Percentiles rank a stretch among this genome's conserved stretches.
Conservation (phyloP, 1,140 invertebrate species). For the Octopus sinensis region DNA sequence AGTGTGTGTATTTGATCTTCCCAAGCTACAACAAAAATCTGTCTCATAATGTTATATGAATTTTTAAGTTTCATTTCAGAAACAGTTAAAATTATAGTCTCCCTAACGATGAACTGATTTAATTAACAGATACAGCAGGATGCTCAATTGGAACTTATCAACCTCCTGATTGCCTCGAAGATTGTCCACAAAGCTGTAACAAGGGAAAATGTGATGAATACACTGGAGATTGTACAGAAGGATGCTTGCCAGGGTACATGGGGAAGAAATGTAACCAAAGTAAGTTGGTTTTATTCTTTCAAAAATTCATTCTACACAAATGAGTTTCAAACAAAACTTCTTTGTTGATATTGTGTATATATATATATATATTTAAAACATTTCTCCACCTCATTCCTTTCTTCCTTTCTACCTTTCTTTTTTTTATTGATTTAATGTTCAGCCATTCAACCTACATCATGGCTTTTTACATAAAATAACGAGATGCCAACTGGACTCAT, state of each 20-base stretch:
- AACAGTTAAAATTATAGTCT: no score
- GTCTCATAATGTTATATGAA: neutral
- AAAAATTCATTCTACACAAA: no score
- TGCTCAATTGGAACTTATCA: neutral
- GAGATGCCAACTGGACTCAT: no score
- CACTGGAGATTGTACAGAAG: constrained; percentile 1
- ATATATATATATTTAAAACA: no score
- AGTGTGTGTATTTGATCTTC: neutral
- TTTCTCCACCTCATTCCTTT: no score
- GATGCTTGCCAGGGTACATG: neutral
- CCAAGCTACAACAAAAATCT: neutral
- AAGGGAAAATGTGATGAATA: neutral
- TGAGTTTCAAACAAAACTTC: no score
- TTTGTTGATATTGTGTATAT: no score
- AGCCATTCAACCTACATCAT: no score
- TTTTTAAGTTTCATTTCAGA: neutral
- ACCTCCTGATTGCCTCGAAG: constrained; percentile 4
- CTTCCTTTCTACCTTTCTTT: no score
- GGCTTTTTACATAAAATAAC: no score
- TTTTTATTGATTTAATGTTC: no score
- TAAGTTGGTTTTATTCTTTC: neutral
- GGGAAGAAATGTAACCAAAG: neutral
- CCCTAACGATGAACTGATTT: no score
- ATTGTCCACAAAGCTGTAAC: constrained; percentile 4
- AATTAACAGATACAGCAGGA: neutral